Conservation (phyloP, 2,113 vertebrate genomes). For the Circaetus gallicus region DNA sequence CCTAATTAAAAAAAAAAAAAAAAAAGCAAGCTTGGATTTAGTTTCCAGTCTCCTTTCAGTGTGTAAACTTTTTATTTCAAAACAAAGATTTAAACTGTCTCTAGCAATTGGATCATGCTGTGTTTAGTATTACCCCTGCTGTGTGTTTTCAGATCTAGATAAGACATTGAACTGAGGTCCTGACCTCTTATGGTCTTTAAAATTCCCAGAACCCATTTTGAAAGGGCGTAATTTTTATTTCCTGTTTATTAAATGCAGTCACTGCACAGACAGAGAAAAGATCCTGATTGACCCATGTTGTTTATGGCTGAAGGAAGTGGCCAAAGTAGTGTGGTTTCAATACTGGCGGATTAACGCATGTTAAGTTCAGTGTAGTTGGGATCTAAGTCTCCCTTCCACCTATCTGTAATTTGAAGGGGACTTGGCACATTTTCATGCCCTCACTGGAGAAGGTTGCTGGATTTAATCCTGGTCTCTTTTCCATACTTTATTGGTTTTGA, state of each 20-base stretch:
- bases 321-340: background rate
- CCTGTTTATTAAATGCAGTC: background rate
- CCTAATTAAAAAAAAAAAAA: background rate
- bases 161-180: background rate
- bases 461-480: background rate
- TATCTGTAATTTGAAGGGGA: background rate
- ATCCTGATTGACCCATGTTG: background rate
- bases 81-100: background rate
- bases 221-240: background rate
- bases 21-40: background rate
- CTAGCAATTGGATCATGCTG: background rate
- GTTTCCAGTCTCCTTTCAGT: background rate
- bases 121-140: background rate
- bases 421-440: background rate
- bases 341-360: background rate
- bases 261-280: background rate
- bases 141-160: constrained; percentile 13
- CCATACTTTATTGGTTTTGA: background rate
- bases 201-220: background rate
- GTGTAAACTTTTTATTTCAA: background rate
- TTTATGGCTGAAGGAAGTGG: background rate
- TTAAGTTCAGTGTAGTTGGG: background rate
- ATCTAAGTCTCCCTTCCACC: background rate
- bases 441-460: background rate
- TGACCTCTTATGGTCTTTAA: background rate